phyloP scores from a whole-genome alignment of 2,888 invertebrate species.

The Noctua comes region DNA sequence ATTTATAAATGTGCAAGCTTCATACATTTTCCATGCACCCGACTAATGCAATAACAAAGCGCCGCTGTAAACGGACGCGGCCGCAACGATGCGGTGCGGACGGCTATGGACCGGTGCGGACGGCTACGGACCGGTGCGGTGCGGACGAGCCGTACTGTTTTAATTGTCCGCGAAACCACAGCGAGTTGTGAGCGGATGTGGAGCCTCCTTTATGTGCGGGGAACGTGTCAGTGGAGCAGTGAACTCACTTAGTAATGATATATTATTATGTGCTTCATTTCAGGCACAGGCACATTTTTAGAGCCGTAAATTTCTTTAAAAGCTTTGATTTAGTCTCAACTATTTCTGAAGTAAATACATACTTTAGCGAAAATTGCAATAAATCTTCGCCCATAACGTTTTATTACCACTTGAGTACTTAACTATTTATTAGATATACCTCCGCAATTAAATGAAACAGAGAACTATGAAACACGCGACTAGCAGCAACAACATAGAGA shows the following conservation, averaged over 20 bases:
- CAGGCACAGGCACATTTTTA: background rate
- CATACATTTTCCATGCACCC: constrained; percentile 43
- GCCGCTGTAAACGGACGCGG: constrained; percentile 14
- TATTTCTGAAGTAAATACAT: background rate
- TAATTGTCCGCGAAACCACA: constrained; percentile 50
- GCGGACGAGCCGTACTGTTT: constrained; percentile 30
- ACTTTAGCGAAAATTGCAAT: constrained; percentile 23
- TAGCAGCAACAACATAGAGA: background rate
- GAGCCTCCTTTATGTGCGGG: background rate
- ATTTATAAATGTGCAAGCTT: constrained; percentile 26
- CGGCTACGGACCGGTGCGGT: constrained; percentile 5
- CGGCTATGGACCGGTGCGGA: constrained; percentile 5
- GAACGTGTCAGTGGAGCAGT: constrained; percentile 4
- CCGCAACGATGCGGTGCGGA: constrained; percentile 15
- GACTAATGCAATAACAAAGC: constrained; percentile 54
- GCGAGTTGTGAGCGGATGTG: constrained; percentile 18
- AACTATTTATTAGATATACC: constrained; percentile 12
- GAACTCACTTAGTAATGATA: background rate
- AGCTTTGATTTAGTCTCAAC: too few species aligned
- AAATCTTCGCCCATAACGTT: constrained; percentile 31
- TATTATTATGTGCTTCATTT: background rate
- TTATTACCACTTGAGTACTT: constrained; percentile 28
- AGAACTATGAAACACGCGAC: constrained; percentile 7
- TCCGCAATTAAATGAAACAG: constrained; percentile 5
- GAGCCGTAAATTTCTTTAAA: background rate